These are phyloP conservation scores for Teleiodes luculella DNA, from an alignment of 2,888 invertebrate species.

Conservation along the genomic window DNA sequence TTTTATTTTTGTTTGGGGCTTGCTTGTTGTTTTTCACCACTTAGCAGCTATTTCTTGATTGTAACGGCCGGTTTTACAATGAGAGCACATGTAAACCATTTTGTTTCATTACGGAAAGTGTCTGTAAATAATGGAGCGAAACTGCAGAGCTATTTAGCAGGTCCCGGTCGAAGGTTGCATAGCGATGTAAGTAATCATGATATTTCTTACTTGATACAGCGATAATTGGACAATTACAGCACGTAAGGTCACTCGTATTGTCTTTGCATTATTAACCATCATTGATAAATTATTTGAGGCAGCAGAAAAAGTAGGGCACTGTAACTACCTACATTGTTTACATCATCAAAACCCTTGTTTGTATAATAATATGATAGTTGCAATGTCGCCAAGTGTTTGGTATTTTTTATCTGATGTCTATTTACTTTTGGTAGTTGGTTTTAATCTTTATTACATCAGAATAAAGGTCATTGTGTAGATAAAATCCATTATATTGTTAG, in stretches of 20 bases:
- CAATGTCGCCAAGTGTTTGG: not conserved
- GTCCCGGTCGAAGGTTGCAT: constrained; percentile 17
- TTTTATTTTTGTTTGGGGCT: constrained; percentile 11
- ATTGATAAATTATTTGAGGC: not conserved
- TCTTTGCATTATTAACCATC: not conserved
- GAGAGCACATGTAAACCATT: constrained; percentile 15
- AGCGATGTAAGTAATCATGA: constrained; percentile 24
- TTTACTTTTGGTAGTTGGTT: not conserved
- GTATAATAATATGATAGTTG: not conserved
- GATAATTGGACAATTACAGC: not conserved
- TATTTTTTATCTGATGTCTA: not conserved
- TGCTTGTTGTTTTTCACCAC: constrained; percentile 6
- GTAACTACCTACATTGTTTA: not conserved
- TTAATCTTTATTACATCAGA: not conserved
- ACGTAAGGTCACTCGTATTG: not conserved
- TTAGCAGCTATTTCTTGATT: not conserved
- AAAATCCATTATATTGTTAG: too few relatives aligned
- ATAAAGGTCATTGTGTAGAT: not conserved
- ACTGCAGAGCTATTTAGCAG: constrained; percentile 6
- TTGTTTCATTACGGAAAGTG: constrained; percentile 14
- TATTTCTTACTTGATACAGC: not conserved
- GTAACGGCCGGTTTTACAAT: constrained; percentile 12
- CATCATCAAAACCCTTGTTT: not conserved
- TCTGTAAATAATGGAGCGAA: constrained; percentile 14
- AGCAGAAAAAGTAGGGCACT: not conserved